Base-by-base conservation (phyloP, 2,888 invertebrate genomes). In the Heliothis peltigera region DNA sequence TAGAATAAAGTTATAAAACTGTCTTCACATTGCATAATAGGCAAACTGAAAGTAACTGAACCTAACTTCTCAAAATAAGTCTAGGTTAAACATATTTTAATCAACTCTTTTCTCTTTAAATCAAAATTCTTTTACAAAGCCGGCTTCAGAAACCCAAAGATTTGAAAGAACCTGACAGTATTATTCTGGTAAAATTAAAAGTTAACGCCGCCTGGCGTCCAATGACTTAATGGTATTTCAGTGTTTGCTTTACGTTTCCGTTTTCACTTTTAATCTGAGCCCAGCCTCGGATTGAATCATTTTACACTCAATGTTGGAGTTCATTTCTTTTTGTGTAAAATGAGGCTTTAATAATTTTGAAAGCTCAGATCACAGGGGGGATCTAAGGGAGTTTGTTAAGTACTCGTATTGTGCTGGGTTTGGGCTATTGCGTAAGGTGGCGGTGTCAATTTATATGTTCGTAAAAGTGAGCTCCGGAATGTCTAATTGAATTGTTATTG, bases 211-310 rank as follows among this genome's bases (percentile, higher is more conserved):
- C 81, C 78, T 78, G 77, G 75, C 79, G 83, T 85, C 85, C 84
- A 88, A 88, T 89, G 89, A 89, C 89, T 89, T 92, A 92, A 92
- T 92, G 91, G 90, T 90, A 86, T 92, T 93, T 89, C 90, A 88
- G 85, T 92, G 92, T 93, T 92, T 90, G 88, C 89, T 82, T 85
- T 87, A 83, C 86, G 87, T 87, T 91, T 89, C 86, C 85, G 81
- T 83, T 91, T 88, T 89, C 86, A 87, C 87, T 89, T 88, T 91
- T 88, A 88, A 90, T 88, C 86, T 84, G 71, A 77, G 84, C 76
- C 49, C 74, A 76, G 79, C 65, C 77, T 79, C 64, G 77, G 77
- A 81, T 83, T 79, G 80, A 81, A 75, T 84, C 79, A 70, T 79
- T 81, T 82, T 81, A 84, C 81, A 78, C 72, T 80, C 75, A 71